Base-by-base conservation (phyloP, 2,797 vertebrate genomes). In the Brachyalestes nurse region DNA sequence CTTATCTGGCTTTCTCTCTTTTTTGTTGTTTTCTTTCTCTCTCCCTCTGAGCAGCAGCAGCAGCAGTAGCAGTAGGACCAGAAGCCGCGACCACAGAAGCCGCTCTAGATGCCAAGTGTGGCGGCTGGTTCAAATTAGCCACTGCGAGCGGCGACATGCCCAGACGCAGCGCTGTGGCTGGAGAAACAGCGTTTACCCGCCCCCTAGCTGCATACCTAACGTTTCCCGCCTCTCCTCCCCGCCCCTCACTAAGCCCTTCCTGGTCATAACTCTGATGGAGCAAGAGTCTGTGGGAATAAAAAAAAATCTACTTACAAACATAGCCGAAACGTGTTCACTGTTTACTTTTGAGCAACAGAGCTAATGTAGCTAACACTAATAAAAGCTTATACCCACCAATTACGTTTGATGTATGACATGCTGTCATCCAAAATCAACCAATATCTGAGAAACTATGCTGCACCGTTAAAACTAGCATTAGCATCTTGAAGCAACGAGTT, bases 91-190 rank as follows among this genome's bases (percentile, higher is more conserved):
- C 93, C 93, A 88, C 92, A 92, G 89, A 90, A 92, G 90, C 90
- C 83, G 88, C 81, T 82, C 85, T 86, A 85, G 85, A 90, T 93
- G 93, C 93, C 92, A 93, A 93, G 89, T 91, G 86, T 62, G 84
- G 88, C 89, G 90, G 89, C 93, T 94, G 93, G 90, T 93, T 91
- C 91, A 91, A 92, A 94, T 94, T 93, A 94, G 90, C 88, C 92
- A 86, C 88, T 87, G 91, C 90, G 86, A 91, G 92, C 89, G 87
- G 89, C 85, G 92, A 93, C 93, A 93, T 91, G 92, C 93, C 92
- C 91, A 83, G 89, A 91, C 89, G 85, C 91, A 86, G 88, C 83
- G 77, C 88, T 91, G 89, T 75, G 89, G 90, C 88, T 90, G 83
- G 82, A 74, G 83, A 85, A 85, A 87, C 51, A 85, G 83, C 80